Evolutionary conservation across 2,797 vertebrate genomes (phyloP).

Genomic region (Macropus fuliginosus): DNA sequence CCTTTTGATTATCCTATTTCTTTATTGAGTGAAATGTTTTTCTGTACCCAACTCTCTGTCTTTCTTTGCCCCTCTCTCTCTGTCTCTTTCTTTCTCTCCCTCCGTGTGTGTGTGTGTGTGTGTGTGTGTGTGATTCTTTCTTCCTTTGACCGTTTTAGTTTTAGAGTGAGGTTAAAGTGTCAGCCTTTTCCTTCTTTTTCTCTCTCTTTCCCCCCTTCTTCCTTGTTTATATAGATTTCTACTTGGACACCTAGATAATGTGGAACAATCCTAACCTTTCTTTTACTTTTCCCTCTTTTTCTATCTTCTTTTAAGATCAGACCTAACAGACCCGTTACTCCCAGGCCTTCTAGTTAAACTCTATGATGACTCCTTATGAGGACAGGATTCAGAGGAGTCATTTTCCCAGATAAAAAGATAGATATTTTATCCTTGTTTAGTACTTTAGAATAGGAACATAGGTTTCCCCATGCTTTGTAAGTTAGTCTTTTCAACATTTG

Average conservation of each 20-base stretch:
- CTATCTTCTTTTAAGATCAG: neutral
- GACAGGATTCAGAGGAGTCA: neutral
- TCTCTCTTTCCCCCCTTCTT: neutral
- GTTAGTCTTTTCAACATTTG: neutral
- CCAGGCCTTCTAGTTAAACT: neutral
- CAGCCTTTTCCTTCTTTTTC: neutral
- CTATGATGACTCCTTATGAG: neutral
- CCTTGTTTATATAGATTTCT: no score
- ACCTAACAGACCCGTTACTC: neutral
- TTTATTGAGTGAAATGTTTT: neutral
- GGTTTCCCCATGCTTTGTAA: neutral
- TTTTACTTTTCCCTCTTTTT: neutral
- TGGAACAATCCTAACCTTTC: neutral
- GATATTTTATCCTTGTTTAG: neutral
- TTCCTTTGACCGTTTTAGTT: neutral
- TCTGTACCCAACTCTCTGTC: neutral
- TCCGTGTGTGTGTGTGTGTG: no score
- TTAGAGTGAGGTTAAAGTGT: neutral
- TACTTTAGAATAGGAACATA: neutral
- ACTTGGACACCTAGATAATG: neutral
- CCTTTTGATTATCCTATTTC: neutral
- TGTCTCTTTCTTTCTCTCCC: no score
- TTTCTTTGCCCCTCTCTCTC: no score
- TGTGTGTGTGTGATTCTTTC: no score
- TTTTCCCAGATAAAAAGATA: neutral